phyloP scores from a whole-genome alignment of 2,113 vertebrate species.

The Trichechus manatus region DNA sequence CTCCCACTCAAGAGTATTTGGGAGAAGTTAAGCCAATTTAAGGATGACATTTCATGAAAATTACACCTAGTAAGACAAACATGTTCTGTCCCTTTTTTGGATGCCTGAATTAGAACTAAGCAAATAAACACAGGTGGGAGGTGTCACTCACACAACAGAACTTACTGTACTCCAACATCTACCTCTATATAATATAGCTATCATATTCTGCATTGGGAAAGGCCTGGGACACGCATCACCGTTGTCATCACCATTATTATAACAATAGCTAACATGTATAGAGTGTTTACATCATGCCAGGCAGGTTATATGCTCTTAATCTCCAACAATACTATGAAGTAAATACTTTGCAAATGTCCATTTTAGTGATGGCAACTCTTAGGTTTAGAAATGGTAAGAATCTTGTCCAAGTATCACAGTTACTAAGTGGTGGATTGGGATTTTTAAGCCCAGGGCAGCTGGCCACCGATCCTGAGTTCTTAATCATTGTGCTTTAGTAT shows the following conservation, averaged over 20 bases:
- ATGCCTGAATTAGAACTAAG: slow-evolving; percentile 70
- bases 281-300: neutral
- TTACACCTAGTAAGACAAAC: slow-evolving; percentile 79
- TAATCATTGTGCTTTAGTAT: neutral
- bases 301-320: neutral
- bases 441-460: neutral
- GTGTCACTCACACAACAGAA: slow-evolving; percentile 64
- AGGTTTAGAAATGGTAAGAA: neutral
- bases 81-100: slow-evolving; percentile 72
- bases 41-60: slow-evolving; percentile 80
- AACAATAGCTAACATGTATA: neutral
- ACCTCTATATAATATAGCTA: neutral
- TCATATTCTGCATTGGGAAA: neutral
- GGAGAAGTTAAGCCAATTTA: slow-evolving; percentile 71
- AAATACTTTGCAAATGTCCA: neutral
- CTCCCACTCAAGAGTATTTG: slow-evolving; percentile 74
- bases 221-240: neutral
- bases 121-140: slow-evolving; percentile 80
- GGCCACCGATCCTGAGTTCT: neutral
- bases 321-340: neutral
- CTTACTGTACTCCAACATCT: neutral
- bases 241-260: neutral
- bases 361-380: neutral
- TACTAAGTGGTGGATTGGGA: neutral
- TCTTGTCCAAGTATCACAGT: neutral